Evolutionary conservation across 1,140 invertebrate species (phyloP).

Genomic region (Rhyacophila brunnea): DNA sequence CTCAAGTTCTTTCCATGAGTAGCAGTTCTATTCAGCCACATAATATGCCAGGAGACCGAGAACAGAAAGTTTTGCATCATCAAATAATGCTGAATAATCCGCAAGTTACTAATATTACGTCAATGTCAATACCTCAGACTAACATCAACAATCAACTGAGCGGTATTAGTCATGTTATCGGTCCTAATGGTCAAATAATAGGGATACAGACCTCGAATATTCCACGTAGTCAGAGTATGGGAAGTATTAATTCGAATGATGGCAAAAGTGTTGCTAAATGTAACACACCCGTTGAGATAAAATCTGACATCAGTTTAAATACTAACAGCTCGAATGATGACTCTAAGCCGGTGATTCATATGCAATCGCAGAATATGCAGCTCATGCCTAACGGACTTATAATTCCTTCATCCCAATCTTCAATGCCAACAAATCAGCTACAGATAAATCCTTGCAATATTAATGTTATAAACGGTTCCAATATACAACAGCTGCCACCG

Average conservation of each 20-base stretch:
- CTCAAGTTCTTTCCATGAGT: conserved; percentile 28
- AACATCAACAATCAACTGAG: conserved; percentile 10
- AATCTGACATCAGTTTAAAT: conserved; percentile 5
- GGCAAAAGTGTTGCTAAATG: conserved; percentile 2
- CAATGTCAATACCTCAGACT: not conserved
- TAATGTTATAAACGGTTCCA: conserved; percentile 39
- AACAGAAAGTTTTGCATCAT: conserved; percentile 23
- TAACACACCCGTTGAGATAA: not conserved
- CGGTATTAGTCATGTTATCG: conserved; percentile 47
- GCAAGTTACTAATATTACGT: conserved; percentile 9
- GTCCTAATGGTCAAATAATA: conserved; percentile 58
- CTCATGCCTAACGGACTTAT: conserved; percentile 19
- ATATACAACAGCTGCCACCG: conserved; percentile 47
- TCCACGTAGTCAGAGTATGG: conserved; percentile 38
- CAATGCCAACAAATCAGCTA: conserved; percentile 45
- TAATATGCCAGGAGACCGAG: conserved; percentile 7
- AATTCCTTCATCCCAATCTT: conserved; percentile 27
- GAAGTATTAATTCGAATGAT: conserved; percentile 19
- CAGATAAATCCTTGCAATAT: conserved; percentile 45
- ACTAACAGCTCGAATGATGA: conserved; percentile 1
- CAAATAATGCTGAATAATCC: conserved; percentile 26
- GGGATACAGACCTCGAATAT: conserved; percentile 51
- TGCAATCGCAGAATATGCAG: conserved; percentile 16
- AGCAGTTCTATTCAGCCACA: conserved; percentile 12
- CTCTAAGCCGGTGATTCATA: conserved; percentile 3